Base-by-base conservation (phyloP, 2,797 vertebrate genomes). In the Arrhamphus sclerolepis region DNA sequence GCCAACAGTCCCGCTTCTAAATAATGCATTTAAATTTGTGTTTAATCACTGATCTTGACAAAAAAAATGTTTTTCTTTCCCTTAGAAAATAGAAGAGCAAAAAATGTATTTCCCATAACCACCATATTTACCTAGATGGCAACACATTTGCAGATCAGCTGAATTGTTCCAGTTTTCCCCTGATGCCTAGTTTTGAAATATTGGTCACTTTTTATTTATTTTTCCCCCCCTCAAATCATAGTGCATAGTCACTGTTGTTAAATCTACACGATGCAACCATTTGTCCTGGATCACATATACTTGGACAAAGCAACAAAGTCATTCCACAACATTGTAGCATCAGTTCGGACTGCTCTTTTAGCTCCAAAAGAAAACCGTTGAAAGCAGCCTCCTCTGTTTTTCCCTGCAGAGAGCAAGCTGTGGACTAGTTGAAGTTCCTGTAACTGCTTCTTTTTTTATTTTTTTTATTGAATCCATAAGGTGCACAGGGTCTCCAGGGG, bases 381-480 rank as follows among this genome's bases (percentile, higher is more conserved):
- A 80, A 56, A 71, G 74, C 60, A 43, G 56, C 72, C 64, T 82
- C 77, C 66, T 66, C 78, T 71, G 64, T 72, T 67, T 68, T 85
- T 75, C 85, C 68, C 80, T 75, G 78, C 72, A 89, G 83, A 84
- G 72, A 72, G 78, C 66, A 75, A 77, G 69, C 82, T 83, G 67
- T 78, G 67, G 79, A 76, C 75, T 78, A 72, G 72, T 82, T 70
- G 48, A 82, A 82, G 81, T 73, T 50, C 73, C 83, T 82, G 52
- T 79, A 84, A 78, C 72, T 84, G 77, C 78, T 48, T 28, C 56
- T 43, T 54, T 67, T 18, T 26, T 40, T 51, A 40, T 73, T 68
- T 78, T 63, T 77, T 82, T 88, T 82, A 88, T 89, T 89, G 78
- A 86, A 89, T 85, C 81, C 85, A 86, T 86, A 85, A 53, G 68